These are phyloP conservation scores for Lepidostoma basale DNA, from an alignment of 1,140 invertebrate genomes.

Conservation along the genomic window DNA sequence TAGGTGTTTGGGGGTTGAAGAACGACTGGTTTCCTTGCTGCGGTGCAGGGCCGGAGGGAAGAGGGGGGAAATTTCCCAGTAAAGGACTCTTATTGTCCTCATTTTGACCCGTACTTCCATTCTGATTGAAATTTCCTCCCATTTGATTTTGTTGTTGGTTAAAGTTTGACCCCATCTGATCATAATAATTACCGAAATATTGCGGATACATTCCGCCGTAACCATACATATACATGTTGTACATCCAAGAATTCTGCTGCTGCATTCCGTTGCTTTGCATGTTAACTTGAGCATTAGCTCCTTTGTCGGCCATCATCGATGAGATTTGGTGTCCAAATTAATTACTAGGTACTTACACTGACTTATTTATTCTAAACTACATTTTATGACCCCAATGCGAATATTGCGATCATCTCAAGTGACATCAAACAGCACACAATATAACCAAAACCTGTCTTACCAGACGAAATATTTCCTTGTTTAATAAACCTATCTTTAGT, in stretches of 20 bases:
- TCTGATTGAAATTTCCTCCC: conserved; percentile 4
- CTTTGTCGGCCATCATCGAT: conserved; percentile 25
- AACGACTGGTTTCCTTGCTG: conserved; percentile 48
- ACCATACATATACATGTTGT: conserved; percentile 58
- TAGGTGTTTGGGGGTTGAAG: conserved; percentile 62
- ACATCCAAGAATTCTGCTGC: conserved; percentile 57
- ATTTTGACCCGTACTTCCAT: neutral
- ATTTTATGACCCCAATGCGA: conserved; percentile 1
- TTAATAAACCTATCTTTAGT: no score
- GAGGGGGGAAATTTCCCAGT: conserved; percentile 52
- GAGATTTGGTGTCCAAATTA: neutral
- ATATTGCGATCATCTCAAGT: neutral
- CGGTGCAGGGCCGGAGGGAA: conserved; percentile 55
- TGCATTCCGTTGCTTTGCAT: conserved; percentile 53
- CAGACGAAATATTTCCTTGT: neutral
- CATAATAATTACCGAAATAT: conserved; percentile 56
- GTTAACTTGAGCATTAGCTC: conserved; percentile 53
- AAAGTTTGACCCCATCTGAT: conserved; percentile 53
- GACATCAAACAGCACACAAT: neutral
- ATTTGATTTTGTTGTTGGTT: conserved; percentile 12
- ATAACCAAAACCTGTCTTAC: conserved; percentile 12
- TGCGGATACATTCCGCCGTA: conserved; percentile 55
- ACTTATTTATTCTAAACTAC: no score
- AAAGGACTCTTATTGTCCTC: conserved; percentile 50
- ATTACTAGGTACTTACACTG: no score